These are phyloP conservation scores for Odontamblyopus rebecca DNA, from an alignment of 2,797 vertebrate genomes.

Conservation along the genomic window DNA sequence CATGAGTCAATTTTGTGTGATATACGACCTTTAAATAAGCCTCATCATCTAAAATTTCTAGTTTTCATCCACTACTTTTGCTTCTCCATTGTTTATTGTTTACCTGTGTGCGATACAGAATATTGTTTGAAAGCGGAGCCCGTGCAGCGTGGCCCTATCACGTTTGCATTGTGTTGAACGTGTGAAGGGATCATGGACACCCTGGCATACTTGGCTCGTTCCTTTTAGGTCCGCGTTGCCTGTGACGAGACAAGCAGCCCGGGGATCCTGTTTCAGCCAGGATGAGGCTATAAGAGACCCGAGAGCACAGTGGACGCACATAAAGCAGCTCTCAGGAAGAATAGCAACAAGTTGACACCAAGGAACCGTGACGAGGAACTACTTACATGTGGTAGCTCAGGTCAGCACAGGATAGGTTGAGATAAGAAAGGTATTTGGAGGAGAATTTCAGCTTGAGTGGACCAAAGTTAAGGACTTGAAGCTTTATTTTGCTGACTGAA, in stretches of 20 bases:
- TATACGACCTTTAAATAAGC: not conserved
- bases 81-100: too few relatives aligned
- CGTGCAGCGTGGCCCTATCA: conserved; percentile 7
- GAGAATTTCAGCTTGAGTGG: conserved; percentile 17
- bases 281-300: conserved; percentile 82
- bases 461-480: not conserved
- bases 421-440: not conserved
- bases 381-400: not conserved
- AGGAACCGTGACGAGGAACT: not conserved
- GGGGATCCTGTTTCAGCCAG: conserved; percentile 88
- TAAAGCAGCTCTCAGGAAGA: conserved; percentile 26
- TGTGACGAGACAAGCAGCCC: conserved; percentile 70
- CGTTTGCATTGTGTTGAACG: conserved; percentile 6
- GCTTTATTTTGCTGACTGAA: not conserved
- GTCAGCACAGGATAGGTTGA: not conserved
- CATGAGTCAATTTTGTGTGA: too few relatives aligned
- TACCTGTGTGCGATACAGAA: not conserved
- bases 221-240: conserved; percentile 63
- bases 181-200: conserved; percentile 51
- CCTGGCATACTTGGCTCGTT: conserved; percentile 68
- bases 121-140: conserved; percentile 11
- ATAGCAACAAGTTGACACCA: conserved; percentile 14
- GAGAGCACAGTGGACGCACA: conserved; percentile 51
- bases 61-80: not conserved
- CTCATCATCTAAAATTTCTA: not conserved